Percentiles rank a stretch among this genome's conserved stretches.
phyloP scores from a whole-genome alignment of 2,113 vertebrate species.

The Ciconia stormi region DNA sequence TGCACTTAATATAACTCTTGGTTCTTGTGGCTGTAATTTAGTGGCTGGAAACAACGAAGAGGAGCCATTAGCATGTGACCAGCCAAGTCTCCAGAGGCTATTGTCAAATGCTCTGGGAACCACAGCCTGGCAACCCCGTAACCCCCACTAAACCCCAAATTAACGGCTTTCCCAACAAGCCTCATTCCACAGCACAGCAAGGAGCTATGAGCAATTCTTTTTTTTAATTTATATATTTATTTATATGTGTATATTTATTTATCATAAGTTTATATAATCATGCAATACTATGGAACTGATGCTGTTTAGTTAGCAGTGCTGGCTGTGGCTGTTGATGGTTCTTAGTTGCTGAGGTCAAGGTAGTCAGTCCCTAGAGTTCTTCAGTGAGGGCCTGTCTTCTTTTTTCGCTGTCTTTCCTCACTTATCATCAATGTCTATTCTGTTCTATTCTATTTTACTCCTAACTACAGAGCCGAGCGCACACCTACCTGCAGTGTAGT shows the following conservation, averaged over 20 bases:
- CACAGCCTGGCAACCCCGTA: background rate
- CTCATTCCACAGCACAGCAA: background rate
- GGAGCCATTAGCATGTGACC: background rate
- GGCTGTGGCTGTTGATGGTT: background rate
- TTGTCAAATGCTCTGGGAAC: background rate
- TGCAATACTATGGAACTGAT: fast-evolving
- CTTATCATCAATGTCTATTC: background rate
- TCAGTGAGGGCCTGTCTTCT: background rate
- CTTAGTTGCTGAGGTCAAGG: background rate
- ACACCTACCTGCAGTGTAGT: background rate
- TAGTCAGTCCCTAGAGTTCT: background rate
- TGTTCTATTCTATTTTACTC: background rate
- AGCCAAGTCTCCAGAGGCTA: background rate
- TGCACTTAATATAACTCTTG: background rate
- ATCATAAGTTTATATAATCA: background rate
- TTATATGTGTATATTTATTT: background rate
- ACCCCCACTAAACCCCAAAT: background rate
- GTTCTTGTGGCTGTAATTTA: background rate
- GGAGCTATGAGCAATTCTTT: background rate
- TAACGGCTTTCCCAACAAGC: background rate
- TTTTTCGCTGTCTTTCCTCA: background rate
- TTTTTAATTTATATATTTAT: background rate
- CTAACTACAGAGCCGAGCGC: fast-evolving
- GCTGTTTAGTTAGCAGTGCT: background rate
- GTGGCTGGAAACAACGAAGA: background rate